Base-by-base conservation (phyloP, 2,888 invertebrate species). In the Caenorhabditis sulstoni region DNA sequence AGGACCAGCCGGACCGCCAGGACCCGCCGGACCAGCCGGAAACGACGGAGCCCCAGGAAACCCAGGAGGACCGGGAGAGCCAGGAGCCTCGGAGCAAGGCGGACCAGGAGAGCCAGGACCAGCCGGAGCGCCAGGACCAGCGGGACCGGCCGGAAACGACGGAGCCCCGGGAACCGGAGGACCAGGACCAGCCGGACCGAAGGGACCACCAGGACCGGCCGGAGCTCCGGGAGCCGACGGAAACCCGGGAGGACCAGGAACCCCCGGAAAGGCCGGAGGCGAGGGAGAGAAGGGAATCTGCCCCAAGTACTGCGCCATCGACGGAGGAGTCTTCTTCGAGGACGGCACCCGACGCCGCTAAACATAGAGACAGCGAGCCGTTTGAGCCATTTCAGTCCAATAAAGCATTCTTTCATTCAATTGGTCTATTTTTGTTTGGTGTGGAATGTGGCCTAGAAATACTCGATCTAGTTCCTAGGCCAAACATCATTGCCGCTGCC, bases 251-350 rank as follows among this genome's bases (percentile, higher is more conserved):
- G 75, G 65, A 58, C 77, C 81, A 45, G 82, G 82, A 52, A 81
- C 77, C 22, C 75, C 78, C 16, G 82, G 84, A 68, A 82, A 79
- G 61, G 66, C 81, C 18, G 82, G 82, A 59, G 73, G 62, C 55
- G 73, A 70, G 35, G 85, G 85, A 59, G 81, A 85, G 70, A 82
- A 81, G 67, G 85, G 85, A 59, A 81, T 83, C 65, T 85, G 85
- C 71, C 85, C 85, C 67, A 81, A 79, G 70, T 76, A 86, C 65
- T 86, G 86, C 77, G 81, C 86, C 68, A 79, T 81, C 77, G 85
- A 85, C 62, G 85, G 85, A 65, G 85, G 85, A 77, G 85, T 85
- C 75, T 85, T 85, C 85, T 85, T 85, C 82, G 85, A 83, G 65
- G 85, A 84, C 74, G 86, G 86, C 78, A 85, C 81, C 59, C 77